phyloP scores from a whole-genome alignment of 2,797 vertebrate species.

The Coluber constrictor region DNA sequence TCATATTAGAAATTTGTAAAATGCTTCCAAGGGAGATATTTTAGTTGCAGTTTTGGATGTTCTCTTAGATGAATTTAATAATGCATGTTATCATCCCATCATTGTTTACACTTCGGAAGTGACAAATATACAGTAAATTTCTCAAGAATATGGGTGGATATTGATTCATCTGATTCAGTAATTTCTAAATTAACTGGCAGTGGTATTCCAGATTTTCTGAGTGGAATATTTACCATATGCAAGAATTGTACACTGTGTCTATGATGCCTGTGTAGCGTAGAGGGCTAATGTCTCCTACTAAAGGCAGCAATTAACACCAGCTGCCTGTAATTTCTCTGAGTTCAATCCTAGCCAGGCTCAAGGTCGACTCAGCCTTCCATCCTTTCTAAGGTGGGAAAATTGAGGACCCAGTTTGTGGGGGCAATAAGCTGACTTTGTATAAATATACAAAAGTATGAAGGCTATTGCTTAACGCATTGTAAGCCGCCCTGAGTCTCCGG shows the following conservation, averaged over 20 bases:
- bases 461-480: too few relatives aligned
- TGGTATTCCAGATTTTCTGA: background rate
- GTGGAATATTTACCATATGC: background rate
- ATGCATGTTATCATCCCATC: background rate
- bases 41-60: background rate
- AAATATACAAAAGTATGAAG: too few relatives aligned
- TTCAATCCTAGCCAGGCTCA: too few relatives aligned
- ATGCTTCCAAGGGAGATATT: background rate
- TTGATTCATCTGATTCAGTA: background rate
- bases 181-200: background rate
- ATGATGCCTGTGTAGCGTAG: too few relatives aligned
- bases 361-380: too few relatives aligned
- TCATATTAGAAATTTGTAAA: background rate
- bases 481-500: too few relatives aligned
- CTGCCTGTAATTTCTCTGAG: too few relatives aligned
- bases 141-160: background rate
- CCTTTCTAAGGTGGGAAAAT: too few relatives aligned
- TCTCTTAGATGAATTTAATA: background rate
- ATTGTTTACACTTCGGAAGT: background rate
- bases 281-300: too few relatives aligned
- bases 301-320: too few relatives aligned
- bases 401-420: too few relatives aligned
- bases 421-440: too few relatives aligned
- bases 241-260: background rate
- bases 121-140: background rate